Evolutionary conservation across 1,140 invertebrate genomes (phyloP), one percentile per base, ranked within the genome.

Genomic region (Cyclargus thomasi): DNA sequence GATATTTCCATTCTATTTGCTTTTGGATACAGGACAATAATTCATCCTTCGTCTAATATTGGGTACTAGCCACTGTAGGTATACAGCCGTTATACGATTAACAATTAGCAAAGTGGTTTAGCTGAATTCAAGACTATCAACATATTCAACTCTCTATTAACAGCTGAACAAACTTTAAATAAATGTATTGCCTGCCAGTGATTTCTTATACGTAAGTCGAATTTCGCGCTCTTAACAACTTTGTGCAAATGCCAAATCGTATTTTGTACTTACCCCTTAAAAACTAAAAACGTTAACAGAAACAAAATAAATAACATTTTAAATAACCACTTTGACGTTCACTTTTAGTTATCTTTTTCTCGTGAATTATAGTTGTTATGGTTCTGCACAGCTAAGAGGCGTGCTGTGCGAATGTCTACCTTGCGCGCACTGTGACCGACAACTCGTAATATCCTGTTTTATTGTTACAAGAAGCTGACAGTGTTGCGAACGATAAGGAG

Each of bases 341-440:
- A 35, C 17, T 63, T 59, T 65, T 35, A 55, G 59, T 16, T 47
- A 47, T 47, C 39, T 11, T 47, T 11, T 47, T 14, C 39, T 47
- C 39, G 14, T 47, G 29, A 29, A 29, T 29, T 29, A 29, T 0
- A 6, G 29, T 7, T 29, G 39, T 8, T 16, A 47, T 1, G 11
- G n/a, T n/a, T n/a, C n/a, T 11, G 36, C 36, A 1, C 39, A 47
- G 10, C 39, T 47, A 11, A 16, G 39, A 47, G 8, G 11, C 78
- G 78, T 80, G 76, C 68, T 66, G 65, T 63, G 71, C 73, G 73
- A 73, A 68, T 76, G 72, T 68, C 29, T 64, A 67, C 57, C 73
- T 17, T 71, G 53, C 71, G 76, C 70, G 70, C 78, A 80, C 78
- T 80, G 74, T 72, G 62, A 39, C 59, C 59, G 18, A 62, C 18